Evolutionary conservation across 2,888 invertebrate species (phyloP).

Genomic region (Encarsia formosa): DNA sequence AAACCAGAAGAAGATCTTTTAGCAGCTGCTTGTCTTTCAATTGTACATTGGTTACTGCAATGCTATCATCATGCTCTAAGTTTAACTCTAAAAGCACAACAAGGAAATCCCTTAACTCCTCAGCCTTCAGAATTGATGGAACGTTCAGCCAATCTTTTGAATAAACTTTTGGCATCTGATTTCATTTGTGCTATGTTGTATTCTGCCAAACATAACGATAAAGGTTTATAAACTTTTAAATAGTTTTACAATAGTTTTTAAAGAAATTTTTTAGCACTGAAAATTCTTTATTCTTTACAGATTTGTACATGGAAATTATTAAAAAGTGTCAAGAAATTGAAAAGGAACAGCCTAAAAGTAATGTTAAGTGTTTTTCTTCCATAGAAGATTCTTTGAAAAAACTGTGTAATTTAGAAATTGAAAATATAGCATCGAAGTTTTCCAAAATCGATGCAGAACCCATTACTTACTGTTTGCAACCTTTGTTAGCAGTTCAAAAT

Average conservation of each 20-base stretch:
- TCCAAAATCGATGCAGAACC: slow-evolving; percentile 59
- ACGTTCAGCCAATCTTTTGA: slow-evolving; percentile 65
- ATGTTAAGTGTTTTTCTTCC: slow-evolving; percentile 56
- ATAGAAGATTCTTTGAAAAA: slow-evolving; percentile 62
- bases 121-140: slow-evolving; percentile 64
- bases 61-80: slow-evolving; percentile 60
- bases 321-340: slow-evolving; percentile 76
- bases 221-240: slow-evolving; percentile 58
- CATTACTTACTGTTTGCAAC: slow-evolving; percentile 72
- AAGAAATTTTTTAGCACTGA: not conserved
- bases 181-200: slow-evolving; percentile 79
- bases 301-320: slow-evolving; percentile 62
- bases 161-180: slow-evolving; percentile 66
- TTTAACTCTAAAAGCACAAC: slow-evolving; percentile 46
- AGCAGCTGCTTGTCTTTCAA: slow-evolving; percentile 77
- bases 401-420: slow-evolving; percentile 61
- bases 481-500: slow-evolving; percentile 79
- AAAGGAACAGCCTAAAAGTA: slow-evolving; percentile 58
- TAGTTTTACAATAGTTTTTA: not conserved
- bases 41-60: slow-evolving; percentile 77
- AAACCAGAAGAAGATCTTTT: slow-evolving; percentile 84
- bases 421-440: slow-evolving; percentile 55
- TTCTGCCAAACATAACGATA: slow-evolving; percentile 76
- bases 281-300: slow-evolving; percentile 42
- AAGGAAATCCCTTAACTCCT: slow-evolving; percentile 41